Conservation (phyloP, 2,113 vertebrate species). For the Hippocampus barbouri region DNA sequence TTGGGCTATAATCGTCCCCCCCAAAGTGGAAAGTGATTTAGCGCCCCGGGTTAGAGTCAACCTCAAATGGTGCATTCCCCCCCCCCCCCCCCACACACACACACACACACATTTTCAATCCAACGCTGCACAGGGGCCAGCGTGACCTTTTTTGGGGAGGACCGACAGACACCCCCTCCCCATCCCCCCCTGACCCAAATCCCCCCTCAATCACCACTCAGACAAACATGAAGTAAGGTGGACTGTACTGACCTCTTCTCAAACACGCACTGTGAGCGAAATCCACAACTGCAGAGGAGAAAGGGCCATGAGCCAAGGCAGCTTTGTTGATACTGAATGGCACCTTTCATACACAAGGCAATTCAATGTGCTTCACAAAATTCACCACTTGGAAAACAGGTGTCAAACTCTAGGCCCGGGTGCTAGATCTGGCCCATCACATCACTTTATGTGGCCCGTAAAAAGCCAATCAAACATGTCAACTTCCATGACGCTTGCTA, state of each 20-base stretch:
- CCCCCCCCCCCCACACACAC: conserved; percentile 4
- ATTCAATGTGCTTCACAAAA: too few species aligned
- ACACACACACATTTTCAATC: background rate
- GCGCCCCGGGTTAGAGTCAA: conserved; percentile 49
- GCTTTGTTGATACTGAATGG: too few species aligned
- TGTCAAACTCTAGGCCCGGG: too few species aligned
- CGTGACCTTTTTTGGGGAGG: conserved; percentile 42
- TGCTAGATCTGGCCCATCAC: too few species aligned
- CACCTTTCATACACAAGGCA: too few species aligned
- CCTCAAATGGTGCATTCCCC: conserved; percentile 57
- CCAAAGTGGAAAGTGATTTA: conserved; percentile 65
- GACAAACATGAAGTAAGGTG: background rate
- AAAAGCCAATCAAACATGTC: too few species aligned
- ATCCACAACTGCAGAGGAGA: background rate
- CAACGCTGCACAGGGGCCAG: conserved; percentile 26
- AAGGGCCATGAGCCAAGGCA: background rate
- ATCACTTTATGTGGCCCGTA: too few species aligned
- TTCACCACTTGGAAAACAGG: too few species aligned
- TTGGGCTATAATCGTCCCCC: conserved; percentile 55
- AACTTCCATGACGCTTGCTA: too few species aligned
- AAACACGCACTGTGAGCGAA: background rate
- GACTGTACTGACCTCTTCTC: conserved; percentile 2
- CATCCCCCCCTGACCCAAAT: conserved; percentile 6
- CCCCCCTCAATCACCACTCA: background rate
- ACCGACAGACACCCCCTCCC: conserved; percentile 8